A percentile compares a stretch with the other conserved stretches of the same genome.
Evolutionary conservation across 2,797 vertebrate genomes (phyloP).

Genomic region (Malurus leucopterus): DNA sequence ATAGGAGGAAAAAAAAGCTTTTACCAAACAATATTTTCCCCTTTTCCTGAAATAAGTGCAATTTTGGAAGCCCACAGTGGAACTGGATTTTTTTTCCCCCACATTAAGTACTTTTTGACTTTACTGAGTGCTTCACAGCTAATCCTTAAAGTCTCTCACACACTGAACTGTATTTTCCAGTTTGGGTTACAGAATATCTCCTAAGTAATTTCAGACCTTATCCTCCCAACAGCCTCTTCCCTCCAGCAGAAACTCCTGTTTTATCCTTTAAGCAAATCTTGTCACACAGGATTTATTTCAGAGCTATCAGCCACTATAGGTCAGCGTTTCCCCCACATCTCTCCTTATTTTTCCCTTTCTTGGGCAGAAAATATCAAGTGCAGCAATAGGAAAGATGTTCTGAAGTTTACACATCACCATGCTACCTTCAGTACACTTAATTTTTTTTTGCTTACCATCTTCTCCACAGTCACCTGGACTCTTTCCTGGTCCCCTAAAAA

Average conservation of each 20-base stretch:
- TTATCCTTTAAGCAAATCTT: background rate
- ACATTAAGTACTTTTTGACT: background rate
- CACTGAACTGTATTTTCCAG: background rate
- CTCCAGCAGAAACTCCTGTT: background rate
- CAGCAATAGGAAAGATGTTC: background rate
- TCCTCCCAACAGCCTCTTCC: background rate
- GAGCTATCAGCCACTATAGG: background rate
- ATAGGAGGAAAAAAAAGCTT: background rate
- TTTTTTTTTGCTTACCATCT: conserved; percentile 50
- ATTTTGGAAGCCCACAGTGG: background rate
- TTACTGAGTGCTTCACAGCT: background rate
- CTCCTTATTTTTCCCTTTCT: background rate
- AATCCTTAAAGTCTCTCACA: background rate
- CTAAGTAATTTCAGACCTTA: background rate
- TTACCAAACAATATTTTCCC: background rate
- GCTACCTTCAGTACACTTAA: background rate
- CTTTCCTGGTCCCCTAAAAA: conserved; percentile 25
- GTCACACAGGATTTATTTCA: background rate
- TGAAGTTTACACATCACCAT: background rate
- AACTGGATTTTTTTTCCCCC: background rate
- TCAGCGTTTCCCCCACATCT: background rate
- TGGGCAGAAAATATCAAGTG: background rate
- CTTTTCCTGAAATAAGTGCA: background rate
- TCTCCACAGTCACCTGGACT: conserved; percentile 10
- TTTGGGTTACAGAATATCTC: background rate